Conservation (phyloP, 1,140 invertebrate species). For the Tenebrio molitor region DNA sequence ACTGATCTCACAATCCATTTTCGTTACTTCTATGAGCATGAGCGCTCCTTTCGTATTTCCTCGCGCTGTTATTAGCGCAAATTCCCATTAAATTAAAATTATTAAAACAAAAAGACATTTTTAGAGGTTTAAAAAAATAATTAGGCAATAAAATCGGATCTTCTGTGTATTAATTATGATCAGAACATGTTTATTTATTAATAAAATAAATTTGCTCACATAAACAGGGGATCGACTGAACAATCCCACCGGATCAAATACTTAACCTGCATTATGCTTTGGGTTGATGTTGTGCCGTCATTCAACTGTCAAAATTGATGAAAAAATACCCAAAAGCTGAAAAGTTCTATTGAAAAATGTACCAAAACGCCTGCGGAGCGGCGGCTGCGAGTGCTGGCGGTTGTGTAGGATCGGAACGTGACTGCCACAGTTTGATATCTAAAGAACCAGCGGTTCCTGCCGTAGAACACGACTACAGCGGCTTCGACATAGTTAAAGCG, state of each 20-base stretch:
- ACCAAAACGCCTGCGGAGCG: conserved; percentile 76
- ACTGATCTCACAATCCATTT: too few species aligned
- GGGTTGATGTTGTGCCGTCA: neutral
- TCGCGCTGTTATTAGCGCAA: too few species aligned
- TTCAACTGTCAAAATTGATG: conserved; percentile 27
- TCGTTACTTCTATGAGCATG: too few species aligned
- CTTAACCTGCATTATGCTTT: neutral
- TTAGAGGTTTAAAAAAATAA: too few species aligned
- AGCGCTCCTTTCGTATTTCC: too few species aligned
- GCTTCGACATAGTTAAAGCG: conserved; percentile 94
- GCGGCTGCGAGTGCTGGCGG: conserved; percentile 70
- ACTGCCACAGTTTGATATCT: conserved; percentile 69
- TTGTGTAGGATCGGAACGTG: conserved; percentile 68
- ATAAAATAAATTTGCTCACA: too few species aligned
- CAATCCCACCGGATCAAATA: conserved; percentile 2
- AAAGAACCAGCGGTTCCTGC: conserved; percentile 72
- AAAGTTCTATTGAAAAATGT: conserved; percentile 67
- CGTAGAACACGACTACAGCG: conserved; percentile 81
- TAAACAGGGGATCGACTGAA: too few species aligned
- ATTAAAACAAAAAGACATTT: too few species aligned
- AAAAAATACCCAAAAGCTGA: conserved; percentile 22
- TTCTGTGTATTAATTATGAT: too few species aligned
- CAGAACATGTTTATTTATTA: too few species aligned
- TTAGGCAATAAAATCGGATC: too few species aligned
- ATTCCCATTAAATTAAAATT: too few species aligned